Evolutionary conservation across 2,113 vertebrate genomes (phyloP), one percentile per base, ranked within the genome.

Genomic region (Ceuthmochares aereus): DNA sequence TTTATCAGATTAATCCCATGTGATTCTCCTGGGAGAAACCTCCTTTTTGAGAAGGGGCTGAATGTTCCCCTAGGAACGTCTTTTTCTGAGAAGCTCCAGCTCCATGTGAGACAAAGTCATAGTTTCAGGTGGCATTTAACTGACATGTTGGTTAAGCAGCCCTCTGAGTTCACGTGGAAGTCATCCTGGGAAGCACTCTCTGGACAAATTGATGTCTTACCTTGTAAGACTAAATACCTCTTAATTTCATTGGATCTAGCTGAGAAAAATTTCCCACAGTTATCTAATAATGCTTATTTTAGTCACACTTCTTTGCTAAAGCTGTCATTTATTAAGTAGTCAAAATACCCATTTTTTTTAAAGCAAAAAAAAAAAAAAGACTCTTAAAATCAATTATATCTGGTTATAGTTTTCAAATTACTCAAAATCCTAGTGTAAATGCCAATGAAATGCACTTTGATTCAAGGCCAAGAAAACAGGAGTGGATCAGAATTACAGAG

Each of bases 141-240:
- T 43, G 20, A 21, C 21, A 7, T 4, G 5, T 22, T 40, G 32
- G 9, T 56, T 72, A 56, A 72, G 13, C 10, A 32, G 55, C 27
- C 20, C 23, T 58, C 21, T 17, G 29, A 70, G 20, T 27, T 92
- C 18, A 40, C 4, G 7, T 60, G 37, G 25, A 62, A 85, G 3
- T 5, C 0, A 1, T 10, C 4, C 3, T 36, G 29, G 27, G 34
- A 90, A 84, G 11, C 13, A 3, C 19, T 7, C 12, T n/a, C 1
- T 0, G 32, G 43, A 30, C 49, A 59, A n/a, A 59, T 25, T 0
- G 0, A 6, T 27, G 1, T 1, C 14, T 59, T 68, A 7, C 4
- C 4, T 55, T 67, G 9, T 29, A 17, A 83, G 55, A 79, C 3
- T 9, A 45, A 45, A 45, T 12, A 14, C 2, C 14, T 51, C 7